Evolutionary conservation across 2,888 invertebrate genomes (phyloP).

Genomic region (Ypsolopha scabrella): DNA sequence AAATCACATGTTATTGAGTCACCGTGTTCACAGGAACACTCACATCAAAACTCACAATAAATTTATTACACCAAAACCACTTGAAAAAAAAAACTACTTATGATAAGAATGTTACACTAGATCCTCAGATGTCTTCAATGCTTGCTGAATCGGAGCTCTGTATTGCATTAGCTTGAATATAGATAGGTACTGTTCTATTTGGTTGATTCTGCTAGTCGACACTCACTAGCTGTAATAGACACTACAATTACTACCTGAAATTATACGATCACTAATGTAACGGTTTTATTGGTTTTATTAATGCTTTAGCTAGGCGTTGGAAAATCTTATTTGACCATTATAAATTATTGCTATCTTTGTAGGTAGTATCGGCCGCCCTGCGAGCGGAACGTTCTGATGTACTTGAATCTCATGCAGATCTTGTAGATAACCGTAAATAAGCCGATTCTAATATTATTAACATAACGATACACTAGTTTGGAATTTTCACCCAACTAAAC

Average conservation of each 20-base stretch:
- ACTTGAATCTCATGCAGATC: neutral
- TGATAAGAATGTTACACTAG: slow-evolving; percentile 44
- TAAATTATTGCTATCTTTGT: slow-evolving; percentile 43
- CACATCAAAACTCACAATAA: slow-evolving; percentile 38
- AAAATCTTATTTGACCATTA: slow-evolving; percentile 18
- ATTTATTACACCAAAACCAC: slow-evolving; percentile 47
- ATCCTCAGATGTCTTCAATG: slow-evolving; percentile 92
- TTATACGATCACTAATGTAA: neutral
- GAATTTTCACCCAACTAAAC: slow-evolving; percentile 22
- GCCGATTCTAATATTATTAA: slow-evolving; percentile 22
- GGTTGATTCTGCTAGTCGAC: slow-evolving; percentile 40
- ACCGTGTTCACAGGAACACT: slow-evolving; percentile 44
- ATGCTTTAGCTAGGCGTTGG: slow-evolving; percentile 16
- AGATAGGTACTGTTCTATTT: slow-evolving; percentile 20
- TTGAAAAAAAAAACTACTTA: slow-evolving; percentile 67
- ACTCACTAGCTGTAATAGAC: slow-evolving; percentile 48
- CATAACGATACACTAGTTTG: slow-evolving; percentile 16
- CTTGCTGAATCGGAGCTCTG: slow-evolving; percentile 83
- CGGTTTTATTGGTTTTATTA: neutral
- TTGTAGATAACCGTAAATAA: slow-evolving; percentile 7
- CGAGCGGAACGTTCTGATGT: slow-evolving; percentile 17
- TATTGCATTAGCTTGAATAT: slow-evolving; percentile 52
- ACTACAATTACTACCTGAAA: slow-evolving; percentile 14
- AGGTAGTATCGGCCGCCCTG: slow-evolving; percentile 33
- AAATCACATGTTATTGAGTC: slow-evolving; percentile 58